Evolutionary conservation across 2,797 vertebrate species (phyloP), one percentile per base, ranked within the genome.

Genomic region (Propithecus deckenii): DNA sequence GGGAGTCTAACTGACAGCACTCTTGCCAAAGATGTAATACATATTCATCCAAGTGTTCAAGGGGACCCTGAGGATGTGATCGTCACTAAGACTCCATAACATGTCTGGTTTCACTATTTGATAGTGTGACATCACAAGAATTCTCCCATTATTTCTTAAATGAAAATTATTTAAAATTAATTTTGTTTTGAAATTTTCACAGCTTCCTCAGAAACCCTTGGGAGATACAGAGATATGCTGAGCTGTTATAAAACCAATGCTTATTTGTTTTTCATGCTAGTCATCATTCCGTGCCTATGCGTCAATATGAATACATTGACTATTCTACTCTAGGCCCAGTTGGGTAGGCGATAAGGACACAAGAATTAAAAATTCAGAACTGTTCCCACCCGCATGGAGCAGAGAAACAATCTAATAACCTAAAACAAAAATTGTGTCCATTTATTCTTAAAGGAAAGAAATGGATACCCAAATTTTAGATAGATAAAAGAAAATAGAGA

Each of bases 141-240:
- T 43, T 20, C 15, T 69, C 57, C 13, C 6, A 67, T 63, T 78
- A 52, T 63, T 87, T 86, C 85, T 90, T 92, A 69, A 95, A 81
- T 48, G 67, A 88, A 92, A 92, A 86, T 69, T 18, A 52, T 32
- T 30, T 74, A 13, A 90, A 92, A 92, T 75, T 41, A 75, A 86
- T 48, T 95, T 86, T 63, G 22, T 32, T 92, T 81, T 89, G 32
- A 65, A 35, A 88, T 92, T 59, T 65, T 88, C 38, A 81, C 46
- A 35, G 20, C 72, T 65, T 88, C 38, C 55, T 88, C 67, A 90
- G 52, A 78, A 55, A 55, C 17, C 50, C 8, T 5, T 74, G 38
- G 22, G 50, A 93, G 32, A n/a, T 32, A n/a, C 32, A 67, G 63
- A 18, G 22, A 35, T 23, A 35, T 0, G 15, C 13, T 57, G 41